Conservation (phyloP, 2,888 invertebrate genomes). For the Anoplius nigerrimus region DNA sequence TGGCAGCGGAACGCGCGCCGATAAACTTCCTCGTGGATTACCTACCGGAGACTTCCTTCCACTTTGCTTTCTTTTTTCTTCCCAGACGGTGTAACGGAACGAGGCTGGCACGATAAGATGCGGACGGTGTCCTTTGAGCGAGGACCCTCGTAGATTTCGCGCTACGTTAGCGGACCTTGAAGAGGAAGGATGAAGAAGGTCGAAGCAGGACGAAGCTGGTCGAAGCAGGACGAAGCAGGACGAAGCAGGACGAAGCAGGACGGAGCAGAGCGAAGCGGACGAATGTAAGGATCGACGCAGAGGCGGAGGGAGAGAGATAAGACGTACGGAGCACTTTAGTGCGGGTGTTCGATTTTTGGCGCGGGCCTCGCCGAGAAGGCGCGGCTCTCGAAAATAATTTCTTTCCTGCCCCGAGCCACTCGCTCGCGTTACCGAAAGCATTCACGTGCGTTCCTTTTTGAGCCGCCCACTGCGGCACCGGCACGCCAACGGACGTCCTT, state of each 20-base stretch:
- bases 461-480: neutral
- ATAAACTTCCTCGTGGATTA: slow-evolving; percentile 47
- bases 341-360: slow-evolving; percentile 25
- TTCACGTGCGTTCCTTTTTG: neutral
- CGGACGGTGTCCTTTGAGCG: slow-evolving; percentile 7
- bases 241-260: too few relatives aligned
- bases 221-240: too few relatives aligned
- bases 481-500: neutral
- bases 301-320: slow-evolving; percentile 2
- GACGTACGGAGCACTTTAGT: slow-evolving; percentile 23
- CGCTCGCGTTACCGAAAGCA: slow-evolving; percentile 2
- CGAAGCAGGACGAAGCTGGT: too few relatives aligned
- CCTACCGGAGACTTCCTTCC: neutral
- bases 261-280: too few relatives aligned
- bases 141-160: neutral
- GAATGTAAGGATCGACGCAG: neutral
- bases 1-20: slow-evolving; percentile 53
- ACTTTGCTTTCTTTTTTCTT: neutral
- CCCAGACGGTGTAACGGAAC: slow-evolving; percentile 41
- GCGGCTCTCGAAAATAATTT: slow-evolving; percentile 1
- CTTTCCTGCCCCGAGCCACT: neutral
- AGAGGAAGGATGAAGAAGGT: too few relatives aligned
- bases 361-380: neutral
- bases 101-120: slow-evolving; percentile 41
- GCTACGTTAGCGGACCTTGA: neutral